Evolutionary conservation across 2,888 invertebrate genomes (phyloP).

Genomic region (Tuta absoluta): DNA sequence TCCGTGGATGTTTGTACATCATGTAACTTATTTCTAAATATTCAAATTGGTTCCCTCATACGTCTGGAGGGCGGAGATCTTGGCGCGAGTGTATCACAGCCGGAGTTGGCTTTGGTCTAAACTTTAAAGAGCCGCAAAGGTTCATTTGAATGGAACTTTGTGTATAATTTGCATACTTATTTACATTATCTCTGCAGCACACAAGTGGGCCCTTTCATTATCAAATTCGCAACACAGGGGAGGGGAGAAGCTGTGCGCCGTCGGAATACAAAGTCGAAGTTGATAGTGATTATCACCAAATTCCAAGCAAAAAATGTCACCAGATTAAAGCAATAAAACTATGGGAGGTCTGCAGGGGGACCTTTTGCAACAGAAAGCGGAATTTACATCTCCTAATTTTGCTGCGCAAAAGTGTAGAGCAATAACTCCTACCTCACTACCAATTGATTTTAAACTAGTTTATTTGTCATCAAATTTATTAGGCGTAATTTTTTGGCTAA

Average conservation of each 20-base stretch:
- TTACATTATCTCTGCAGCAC: constrained; percentile 80
- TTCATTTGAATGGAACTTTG: constrained; percentile 78
- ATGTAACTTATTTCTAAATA: constrained; percentile 63
- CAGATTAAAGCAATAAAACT: constrained; percentile 65
- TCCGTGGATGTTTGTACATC: constrained; percentile 61
- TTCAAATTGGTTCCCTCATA: constrained; percentile 51
- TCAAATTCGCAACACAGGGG: constrained; percentile 76
- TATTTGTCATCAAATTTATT: neutral
- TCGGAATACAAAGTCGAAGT: constrained; percentile 73
- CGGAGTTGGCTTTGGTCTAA: constrained; percentile 64
- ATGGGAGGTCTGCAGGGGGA: constrained; percentile 33
- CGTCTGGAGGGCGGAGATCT: constrained; percentile 44
- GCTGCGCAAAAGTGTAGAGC: constrained; percentile 7
- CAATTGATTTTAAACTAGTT: neutral
- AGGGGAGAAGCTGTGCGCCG: constrained; percentile 57
- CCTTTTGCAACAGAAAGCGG: constrained; percentile 29
- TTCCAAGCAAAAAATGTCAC: constrained; percentile 66
- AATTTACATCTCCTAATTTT: constrained; percentile 25
- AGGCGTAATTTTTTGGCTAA: no score
- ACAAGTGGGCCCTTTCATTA: constrained; percentile 79
- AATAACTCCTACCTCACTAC: neutral
- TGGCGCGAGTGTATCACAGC: constrained; percentile 51
- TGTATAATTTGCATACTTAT: constrained; percentile 80
- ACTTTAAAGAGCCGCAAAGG: constrained; percentile 75
- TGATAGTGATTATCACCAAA: constrained; percentile 72